Evolutionary conservation across 2,113 vertebrate species (phyloP).

Genomic region (Pantherophis guttatus): DNA sequence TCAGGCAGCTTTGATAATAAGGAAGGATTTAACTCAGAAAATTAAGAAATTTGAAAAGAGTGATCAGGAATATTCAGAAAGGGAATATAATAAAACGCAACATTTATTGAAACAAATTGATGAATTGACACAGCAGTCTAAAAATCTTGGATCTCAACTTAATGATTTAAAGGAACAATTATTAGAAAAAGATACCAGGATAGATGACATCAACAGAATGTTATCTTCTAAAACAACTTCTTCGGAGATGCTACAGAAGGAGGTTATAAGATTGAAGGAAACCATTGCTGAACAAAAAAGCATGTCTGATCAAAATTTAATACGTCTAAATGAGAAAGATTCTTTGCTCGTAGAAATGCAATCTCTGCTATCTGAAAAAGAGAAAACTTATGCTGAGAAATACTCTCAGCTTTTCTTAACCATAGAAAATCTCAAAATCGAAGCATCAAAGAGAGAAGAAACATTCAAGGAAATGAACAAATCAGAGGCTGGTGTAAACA

Average conservation of each 20-base stretch:
- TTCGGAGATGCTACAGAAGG: constrained; percentile 54
- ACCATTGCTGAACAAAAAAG: constrained; percentile 67
- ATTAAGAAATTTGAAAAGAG: constrained; percentile 72
- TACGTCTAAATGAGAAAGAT: constrained; percentile 66
- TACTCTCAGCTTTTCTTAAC: constrained; percentile 51
- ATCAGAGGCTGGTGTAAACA: not conserved
- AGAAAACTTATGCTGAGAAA: constrained; percentile 61
- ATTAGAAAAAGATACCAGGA: constrained; percentile 66
- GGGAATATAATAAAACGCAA: constrained; percentile 55
- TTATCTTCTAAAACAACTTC: constrained; percentile 53
- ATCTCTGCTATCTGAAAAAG: constrained; percentile 53
- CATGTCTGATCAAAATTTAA: constrained; percentile 56
- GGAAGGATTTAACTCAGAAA: constrained; percentile 81
- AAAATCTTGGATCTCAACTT: constrained; percentile 58
- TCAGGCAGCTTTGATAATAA: constrained; percentile 77
- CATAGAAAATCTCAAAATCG: constrained; percentile 65
- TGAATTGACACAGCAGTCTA: constrained; percentile 62
- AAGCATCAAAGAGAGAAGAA: constrained; percentile 58
- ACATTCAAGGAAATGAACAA: constrained; percentile 35
- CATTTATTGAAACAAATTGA: constrained; percentile 45
- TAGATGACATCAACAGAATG: constrained; percentile 46
- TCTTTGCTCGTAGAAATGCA: constrained; percentile 64
- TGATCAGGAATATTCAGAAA: constrained; percentile 61
- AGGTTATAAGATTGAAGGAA: constrained; percentile 49
- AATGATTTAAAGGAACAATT: constrained; percentile 65